phyloP scores from a whole-genome alignment of 2,797 vertebrate species.

The Lacerta agilis region DNA sequence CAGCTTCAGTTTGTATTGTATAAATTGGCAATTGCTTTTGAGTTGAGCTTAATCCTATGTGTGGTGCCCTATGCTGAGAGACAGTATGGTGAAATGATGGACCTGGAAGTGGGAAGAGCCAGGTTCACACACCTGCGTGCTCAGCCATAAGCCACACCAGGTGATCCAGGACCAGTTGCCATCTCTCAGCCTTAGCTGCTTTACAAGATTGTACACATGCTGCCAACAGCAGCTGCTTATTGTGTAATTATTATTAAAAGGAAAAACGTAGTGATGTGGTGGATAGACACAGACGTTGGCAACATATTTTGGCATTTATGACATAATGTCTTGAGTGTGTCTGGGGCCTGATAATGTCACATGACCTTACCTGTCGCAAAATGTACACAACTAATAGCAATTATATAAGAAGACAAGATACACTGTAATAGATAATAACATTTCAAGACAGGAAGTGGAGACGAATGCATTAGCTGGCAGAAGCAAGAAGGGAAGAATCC shows the following conservation, averaged over 20 bases:
- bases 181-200: background rate
- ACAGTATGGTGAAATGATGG: background rate
- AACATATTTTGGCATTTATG: background rate
- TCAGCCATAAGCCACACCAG: background rate
- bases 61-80: background rate
- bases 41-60: background rate
- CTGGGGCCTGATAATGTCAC: background rate
- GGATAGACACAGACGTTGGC: background rate
- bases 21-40: background rate
- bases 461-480: constrained; percentile 15
- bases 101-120: background rate
- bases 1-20: background rate
- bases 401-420: constrained; percentile 39
- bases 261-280: background rate
- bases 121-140: background rate
- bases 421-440: background rate
- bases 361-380: constrained; percentile 26
- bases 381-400: background rate
- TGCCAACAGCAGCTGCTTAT: no score
- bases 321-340: background rate
- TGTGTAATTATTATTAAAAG: background rate
- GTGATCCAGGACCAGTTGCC: background rate
- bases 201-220: background rate
- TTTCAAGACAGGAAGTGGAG: constrained; percentile 52
- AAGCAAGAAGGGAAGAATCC: constrained; percentile 48